These are phyloP conservation scores for Caradrina kadenii DNA, from an alignment of 2,888 invertebrate genomes.

Conservation along the genomic window DNA sequence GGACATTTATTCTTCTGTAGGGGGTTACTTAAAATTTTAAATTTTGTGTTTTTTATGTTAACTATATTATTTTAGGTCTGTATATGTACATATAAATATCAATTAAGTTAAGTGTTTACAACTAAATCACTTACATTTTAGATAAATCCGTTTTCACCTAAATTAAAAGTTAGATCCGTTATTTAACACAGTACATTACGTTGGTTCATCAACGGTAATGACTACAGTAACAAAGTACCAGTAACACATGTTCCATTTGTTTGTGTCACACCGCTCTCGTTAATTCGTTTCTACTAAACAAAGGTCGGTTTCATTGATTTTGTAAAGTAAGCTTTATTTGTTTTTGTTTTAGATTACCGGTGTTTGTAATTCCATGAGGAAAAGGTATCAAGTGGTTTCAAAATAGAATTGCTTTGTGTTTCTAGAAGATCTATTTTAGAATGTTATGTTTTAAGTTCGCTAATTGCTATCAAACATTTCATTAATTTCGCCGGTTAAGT, in stretches of 20 bases:
- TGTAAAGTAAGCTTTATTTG: slow-evolving; percentile 38
- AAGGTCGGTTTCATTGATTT: slow-evolving; percentile 58
- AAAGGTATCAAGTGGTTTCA: neutral
- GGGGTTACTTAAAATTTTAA: too few relatives aligned
- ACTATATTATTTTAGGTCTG: too few relatives aligned
- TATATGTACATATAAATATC: too few relatives aligned
- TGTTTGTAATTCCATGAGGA: slow-evolving; percentile 18
- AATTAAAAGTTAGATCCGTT: slow-evolving; percentile 7
- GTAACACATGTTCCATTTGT: slow-evolving; percentile 53
- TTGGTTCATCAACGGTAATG: slow-evolving; percentile 57
- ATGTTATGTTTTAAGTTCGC: too few relatives aligned
- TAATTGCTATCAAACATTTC: too few relatives aligned
- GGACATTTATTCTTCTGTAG: too few relatives aligned
- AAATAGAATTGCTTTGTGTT: neutral
- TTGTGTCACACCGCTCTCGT: slow-evolving; percentile 57
- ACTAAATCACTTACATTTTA: neutral
- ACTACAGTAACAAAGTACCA: slow-evolving; percentile 39
- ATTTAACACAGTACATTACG: neutral
- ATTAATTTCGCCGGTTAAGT: too few relatives aligned
- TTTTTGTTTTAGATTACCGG: slow-evolving; percentile 26
- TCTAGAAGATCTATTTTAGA: neutral
- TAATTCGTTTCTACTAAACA: slow-evolving; percentile 61
- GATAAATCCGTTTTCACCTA: neutral
- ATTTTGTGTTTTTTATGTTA: too few relatives aligned
- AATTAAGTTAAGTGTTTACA: too few relatives aligned